Evolutionary conservation across 2,888 invertebrate species (phyloP).

Genomic region (Embidobia sp.): DNA sequence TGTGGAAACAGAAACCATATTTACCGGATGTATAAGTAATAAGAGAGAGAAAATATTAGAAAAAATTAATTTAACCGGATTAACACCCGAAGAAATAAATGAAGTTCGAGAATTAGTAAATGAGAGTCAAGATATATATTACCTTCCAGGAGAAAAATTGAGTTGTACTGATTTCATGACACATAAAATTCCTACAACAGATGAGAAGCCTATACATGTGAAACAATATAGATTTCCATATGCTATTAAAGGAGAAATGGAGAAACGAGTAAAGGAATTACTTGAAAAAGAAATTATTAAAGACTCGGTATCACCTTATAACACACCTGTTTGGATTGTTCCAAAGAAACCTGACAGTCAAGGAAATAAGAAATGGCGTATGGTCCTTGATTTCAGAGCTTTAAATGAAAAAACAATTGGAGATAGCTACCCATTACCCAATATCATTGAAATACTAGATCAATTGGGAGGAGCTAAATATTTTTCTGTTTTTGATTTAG

Average conservation of each 20-base stretch:
- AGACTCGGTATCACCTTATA: too few species aligned
- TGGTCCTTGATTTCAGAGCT: neutral
- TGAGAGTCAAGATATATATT: neutral
- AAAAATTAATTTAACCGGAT: too few species aligned
- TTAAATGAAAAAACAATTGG: too few species aligned
- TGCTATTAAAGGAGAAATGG: neutral
- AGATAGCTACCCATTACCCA: too few species aligned
- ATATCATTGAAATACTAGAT: too few species aligned
- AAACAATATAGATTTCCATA: slow-evolving; percentile 6
- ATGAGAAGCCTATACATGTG: neutral
- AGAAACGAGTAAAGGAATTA: neutral
- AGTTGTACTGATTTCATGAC: neutral
- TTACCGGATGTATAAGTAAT: too few species aligned
- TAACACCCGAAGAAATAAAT: too few species aligned
- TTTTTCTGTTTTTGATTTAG: neutral
- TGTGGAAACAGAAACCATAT: too few species aligned
- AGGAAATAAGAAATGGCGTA: neutral
- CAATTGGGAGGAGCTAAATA: too few species aligned
- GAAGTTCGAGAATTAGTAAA: too few species aligned
- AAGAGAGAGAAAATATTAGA: too few species aligned
- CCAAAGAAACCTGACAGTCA: neutral
- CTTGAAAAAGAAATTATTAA: neutral
- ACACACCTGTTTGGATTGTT: too few species aligned
- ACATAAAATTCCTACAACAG: neutral
- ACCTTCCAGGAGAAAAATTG: neutral